phyloP scores from a whole-genome alignment of 2,113 vertebrate genomes.

The Paramisgurnus dabryanus region DNA sequence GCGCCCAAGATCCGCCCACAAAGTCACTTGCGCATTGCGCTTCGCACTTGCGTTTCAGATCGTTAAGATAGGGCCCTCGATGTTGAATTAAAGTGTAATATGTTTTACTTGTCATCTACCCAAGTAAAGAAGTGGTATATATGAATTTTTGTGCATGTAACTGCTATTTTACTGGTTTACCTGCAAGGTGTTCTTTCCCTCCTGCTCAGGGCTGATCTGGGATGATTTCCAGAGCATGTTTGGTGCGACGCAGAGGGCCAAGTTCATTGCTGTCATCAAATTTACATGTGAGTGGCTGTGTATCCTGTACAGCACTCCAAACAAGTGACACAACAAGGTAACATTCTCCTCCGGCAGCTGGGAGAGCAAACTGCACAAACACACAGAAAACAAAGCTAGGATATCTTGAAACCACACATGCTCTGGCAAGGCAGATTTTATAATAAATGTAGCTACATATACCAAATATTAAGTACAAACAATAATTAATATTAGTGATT shows the following conservation, averaged over 20 bases:
- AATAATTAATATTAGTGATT: too few relatives aligned
- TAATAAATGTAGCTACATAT: too few relatives aligned
- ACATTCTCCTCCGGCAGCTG: constrained; percentile 76
- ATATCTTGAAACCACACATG: too few relatives aligned
- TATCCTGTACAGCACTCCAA: constrained; percentile 76
- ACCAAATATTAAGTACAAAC: too few relatives aligned
- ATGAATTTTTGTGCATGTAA: neutral
- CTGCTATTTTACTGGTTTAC: constrained; percentile 50
- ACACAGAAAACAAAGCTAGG: neutral
- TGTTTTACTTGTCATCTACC: too few relatives aligned
- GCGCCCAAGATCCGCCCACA: too few relatives aligned
- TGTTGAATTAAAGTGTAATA: too few relatives aligned
- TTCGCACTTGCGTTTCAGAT: too few relatives aligned
- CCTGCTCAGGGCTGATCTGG: constrained; percentile 73
- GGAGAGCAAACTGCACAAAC: constrained; percentile 65
- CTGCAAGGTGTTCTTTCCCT: constrained; percentile 75
- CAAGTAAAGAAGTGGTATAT: neutral
- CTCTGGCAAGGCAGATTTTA: too few relatives aligned
- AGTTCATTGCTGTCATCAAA: constrained; percentile 80
- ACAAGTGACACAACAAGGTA: constrained; percentile 75
- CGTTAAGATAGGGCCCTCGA: too few relatives aligned
- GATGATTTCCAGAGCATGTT: constrained; percentile 78
- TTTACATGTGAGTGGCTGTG: constrained; percentile 74
- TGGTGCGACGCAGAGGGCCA: constrained; percentile 81
- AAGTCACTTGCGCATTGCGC: too few relatives aligned